These are phyloP conservation scores for Blastobasis lacticolella DNA, from an alignment of 2,888 invertebrate genomes.

Conservation along the genomic window DNA sequence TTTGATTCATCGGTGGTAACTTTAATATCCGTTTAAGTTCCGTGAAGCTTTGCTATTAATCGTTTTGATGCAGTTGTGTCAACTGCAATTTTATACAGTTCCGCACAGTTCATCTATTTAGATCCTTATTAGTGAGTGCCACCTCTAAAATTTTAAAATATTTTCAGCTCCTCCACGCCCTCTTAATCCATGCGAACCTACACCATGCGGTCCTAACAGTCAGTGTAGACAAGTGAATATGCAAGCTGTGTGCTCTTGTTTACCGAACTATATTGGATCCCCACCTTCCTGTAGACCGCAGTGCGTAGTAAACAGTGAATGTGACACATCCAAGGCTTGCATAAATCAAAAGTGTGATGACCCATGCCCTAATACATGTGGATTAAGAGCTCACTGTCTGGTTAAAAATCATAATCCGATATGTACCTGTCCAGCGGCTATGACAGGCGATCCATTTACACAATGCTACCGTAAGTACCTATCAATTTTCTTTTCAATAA, in stretches of 20 bases:
- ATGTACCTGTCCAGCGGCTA: conserved; percentile 88
- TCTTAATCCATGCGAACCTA: conserved; percentile 83
- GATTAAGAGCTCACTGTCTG: conserved; percentile 87
- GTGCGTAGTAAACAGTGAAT: conserved; percentile 91
- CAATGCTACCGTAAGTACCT: conserved; percentile 81
- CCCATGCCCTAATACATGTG: conserved; percentile 91
- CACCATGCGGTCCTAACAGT: conserved; percentile 92
- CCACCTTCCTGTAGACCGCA: conserved; percentile 89
- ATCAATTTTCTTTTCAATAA: neutral
- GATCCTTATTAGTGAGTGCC: too few species aligned
- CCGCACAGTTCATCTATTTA: too few species aligned
- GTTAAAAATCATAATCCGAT: conserved; percentile 91
- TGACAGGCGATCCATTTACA: conserved; percentile 89
- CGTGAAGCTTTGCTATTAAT: too few species aligned
- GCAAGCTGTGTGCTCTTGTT: conserved; percentile 90
- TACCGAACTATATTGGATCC: conserved; percentile 83
- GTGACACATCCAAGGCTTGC: conserved; percentile 86
- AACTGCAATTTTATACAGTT: too few species aligned
- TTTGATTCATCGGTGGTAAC: neutral
- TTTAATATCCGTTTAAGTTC: too few species aligned
- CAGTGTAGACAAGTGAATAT: conserved; percentile 85
- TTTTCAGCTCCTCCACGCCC: too few species aligned
- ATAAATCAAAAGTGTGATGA: conserved; percentile 89
- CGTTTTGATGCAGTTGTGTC: too few species aligned
- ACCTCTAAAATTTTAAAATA: too few species aligned